Evolutionary conservation across 2,113 vertebrate genomes (phyloP), one percentile per base, ranked within the genome.

Genomic region (Polypterus senegalus): DNA sequence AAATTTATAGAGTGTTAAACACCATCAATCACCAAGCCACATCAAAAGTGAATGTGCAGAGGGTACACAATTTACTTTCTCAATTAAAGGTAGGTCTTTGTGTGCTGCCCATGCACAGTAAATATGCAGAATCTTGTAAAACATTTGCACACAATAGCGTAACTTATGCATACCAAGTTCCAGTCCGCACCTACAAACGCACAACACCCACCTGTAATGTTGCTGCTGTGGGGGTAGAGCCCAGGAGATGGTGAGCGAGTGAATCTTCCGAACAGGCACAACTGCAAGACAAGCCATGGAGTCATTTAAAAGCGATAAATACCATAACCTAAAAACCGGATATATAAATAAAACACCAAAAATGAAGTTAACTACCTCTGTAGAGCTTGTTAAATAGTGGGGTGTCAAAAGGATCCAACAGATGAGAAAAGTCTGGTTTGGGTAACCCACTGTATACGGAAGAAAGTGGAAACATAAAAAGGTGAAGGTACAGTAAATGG

Each of bases 161-260:
- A 9, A 54, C 6, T 53, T 53, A 53, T 2, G 7, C 10, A 53
- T 53, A 8, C 2, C 7, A 54, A 54, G 4, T 54, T 10, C 53
- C 9, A 54, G 3, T 54, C 53, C 47, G 51, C 48, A 45, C 8
- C 9, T 48, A 55, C 10, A 44, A n/a, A 27, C 11, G 48, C 53
- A 44, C 9, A 51, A 57, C 3, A 64, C 73, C 69, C 78, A 98
- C 95, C 91, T 94, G 84, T 98, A 98, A 79, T 92, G 78, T 54
- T 86, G 79, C 7, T 88, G 90, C 66, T 98, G 95, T 4, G 93
- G 91, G 0, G 93, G 94, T 56, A 98, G 85, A 1, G 92, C 91
- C 95, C 95, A 98, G 59, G 89, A 96, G 79, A 98, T 90, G 69
- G 80, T 97, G 78, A 98, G 61, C 64, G 90, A 91, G 49, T 98